phyloP scores from a whole-genome alignment of 1,140 invertebrate genomes.

The Euschistus heros region DNA sequence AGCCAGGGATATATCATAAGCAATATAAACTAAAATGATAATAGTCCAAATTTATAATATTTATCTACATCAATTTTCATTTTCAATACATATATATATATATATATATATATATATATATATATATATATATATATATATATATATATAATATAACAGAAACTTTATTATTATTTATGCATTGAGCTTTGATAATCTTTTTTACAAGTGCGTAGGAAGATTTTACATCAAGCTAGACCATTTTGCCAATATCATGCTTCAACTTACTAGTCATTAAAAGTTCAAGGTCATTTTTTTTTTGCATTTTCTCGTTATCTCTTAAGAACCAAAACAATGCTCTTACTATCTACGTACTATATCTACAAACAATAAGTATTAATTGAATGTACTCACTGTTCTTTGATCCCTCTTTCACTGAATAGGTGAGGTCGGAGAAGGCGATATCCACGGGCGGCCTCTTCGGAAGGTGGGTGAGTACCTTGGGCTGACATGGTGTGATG shows the following conservation, averaged over 20 bases:
- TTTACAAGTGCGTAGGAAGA: too few relatives aligned
- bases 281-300: neutral
- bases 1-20: too few relatives aligned
- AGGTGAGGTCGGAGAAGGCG: constrained; percentile 72
- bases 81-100: neutral
- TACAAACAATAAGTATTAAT: neutral
- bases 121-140: too few relatives aligned
- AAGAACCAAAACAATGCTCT: neutral
- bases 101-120: constrained; percentile 6
- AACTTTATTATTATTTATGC: too few relatives aligned
- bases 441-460: constrained; percentile 77
- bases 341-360: neutral
- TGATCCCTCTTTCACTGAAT: constrained; percentile 70
- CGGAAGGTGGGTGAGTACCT: constrained; percentile 69
- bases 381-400: constrained; percentile 60
- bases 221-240: too few relatives aligned
- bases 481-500: constrained; percentile 42
- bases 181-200: too few relatives aligned
- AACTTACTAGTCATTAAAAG: neutral
- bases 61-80: neutral
- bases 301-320: neutral
- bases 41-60: too few relatives aligned
- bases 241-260: too few relatives aligned
- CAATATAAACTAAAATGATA: too few relatives aligned
- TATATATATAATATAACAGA: too few relatives aligned